Evolutionary conservation across 2,888 invertebrate genomes (phyloP), one percentile per base, ranked within the genome.

Genomic region (Agrochola lota): DNA sequence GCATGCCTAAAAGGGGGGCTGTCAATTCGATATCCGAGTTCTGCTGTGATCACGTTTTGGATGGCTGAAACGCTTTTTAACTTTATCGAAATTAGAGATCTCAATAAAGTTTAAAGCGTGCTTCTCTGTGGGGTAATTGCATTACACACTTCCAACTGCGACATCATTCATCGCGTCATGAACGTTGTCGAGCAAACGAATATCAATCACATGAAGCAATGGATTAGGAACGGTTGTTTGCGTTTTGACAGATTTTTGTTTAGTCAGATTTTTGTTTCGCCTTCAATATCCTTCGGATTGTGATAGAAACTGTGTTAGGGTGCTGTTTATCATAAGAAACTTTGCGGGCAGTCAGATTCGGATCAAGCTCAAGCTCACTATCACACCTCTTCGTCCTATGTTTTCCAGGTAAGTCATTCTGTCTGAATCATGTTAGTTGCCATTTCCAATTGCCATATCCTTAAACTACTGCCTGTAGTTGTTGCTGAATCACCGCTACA

Each of bases 1-100:
- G 20, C 60, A 30, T 68, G 49, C 23, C 74, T 57, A 66, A 80
- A 80, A 68, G 68, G 63, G 67, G 67, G 55, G 59, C 72, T 35
- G 69, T 46, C 62, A 57, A 69, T 63, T 79, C 79, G 70, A 77
- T 67, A 52, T 78, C 55, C 46, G 70, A 80, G 70, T 69, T 35
- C 49, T 46, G 35, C 46, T 60, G 62, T 35, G n/a, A 23, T 40
- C 62, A 78, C 35, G 80, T 63, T 78, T 40, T 26, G 80, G 46
- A 57, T 79, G 35, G 15, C 70, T 49, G 71, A 57, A 43, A 46
- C 15, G 15, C 20, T 66, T 59, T 74, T 74, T 26, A 7, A 55
- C 35, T n/a, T n/a, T 9, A 69, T 43, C 9, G n/a, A n/a, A n/a
- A n/a, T n/a, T 30, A 30, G 20, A 75, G 23, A 30, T 59, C 17